Conservation (phyloP, 2,113 vertebrate species). For the Melospiza georgiana region DNA sequence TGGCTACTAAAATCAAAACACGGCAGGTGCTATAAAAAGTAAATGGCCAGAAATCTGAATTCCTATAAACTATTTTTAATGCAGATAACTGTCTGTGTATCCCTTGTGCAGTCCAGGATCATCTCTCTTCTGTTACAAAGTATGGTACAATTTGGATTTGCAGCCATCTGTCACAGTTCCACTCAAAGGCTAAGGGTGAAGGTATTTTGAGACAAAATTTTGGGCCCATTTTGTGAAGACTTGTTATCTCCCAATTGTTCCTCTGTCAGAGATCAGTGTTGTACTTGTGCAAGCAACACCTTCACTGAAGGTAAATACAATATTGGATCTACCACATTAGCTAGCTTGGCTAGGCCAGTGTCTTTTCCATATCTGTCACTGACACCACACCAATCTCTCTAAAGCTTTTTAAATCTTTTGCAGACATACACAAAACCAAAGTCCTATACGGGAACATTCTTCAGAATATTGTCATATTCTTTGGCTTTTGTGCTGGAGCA, state of each 20-base stretch:
- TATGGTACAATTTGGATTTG: not conserved
- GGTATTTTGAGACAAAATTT: not conserved
- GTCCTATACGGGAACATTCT: not conserved
- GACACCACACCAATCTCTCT: not conserved
- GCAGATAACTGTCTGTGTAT: not conserved
- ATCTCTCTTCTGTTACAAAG: not conserved
- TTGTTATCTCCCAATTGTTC: not conserved
- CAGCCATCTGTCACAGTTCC: not conserved
- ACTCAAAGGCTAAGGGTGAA: not conserved
- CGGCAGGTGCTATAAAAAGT: not conserved
- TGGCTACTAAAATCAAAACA: not conserved
- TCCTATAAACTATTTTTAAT: not conserved
- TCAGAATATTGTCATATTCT: not conserved
- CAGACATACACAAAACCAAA: not conserved
- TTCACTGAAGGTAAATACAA: not conserved
- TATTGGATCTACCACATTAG: not conserved
- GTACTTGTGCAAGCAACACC: not conserved
- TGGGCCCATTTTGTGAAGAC: not conserved
- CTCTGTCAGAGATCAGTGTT: not conserved
- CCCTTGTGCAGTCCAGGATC: not conserved
- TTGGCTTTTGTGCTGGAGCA: not conserved
- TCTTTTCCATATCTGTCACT: not conserved
- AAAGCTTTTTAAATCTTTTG: not conserved
- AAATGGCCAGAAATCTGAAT: not conserved
- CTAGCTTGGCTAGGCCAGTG: not conserved